These are phyloP conservation scores for Liolophura sinensis DNA, from an alignment of 1,140 invertebrate species.

Conservation along the genomic window DNA sequence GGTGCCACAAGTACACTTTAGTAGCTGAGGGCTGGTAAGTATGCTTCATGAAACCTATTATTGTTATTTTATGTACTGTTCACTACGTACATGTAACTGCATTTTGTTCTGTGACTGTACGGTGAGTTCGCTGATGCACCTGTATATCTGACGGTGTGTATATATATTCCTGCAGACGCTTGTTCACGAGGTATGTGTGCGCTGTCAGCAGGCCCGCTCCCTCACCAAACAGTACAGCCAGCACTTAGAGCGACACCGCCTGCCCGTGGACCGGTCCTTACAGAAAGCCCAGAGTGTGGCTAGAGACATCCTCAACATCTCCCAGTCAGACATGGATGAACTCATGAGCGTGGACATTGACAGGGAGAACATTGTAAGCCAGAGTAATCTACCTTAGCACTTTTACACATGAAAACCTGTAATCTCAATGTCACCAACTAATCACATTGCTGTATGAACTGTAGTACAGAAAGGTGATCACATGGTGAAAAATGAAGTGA, in stretches of 20 bases:
- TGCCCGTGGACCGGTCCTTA: slow-evolving; percentile 31
- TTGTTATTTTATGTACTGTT: no score
- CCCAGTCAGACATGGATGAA: slow-evolving; percentile 52
- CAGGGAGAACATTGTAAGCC: slow-evolving; percentile 16
- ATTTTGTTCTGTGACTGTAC: no score
- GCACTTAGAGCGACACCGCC: slow-evolving; percentile 11
- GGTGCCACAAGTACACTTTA: no score
- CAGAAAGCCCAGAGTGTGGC: slow-evolving; percentile 45
- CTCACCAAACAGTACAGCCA: slow-evolving; percentile 21
- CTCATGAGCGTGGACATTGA: slow-evolving; percentile 53
- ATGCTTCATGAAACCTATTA: no score
- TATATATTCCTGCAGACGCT: slow-evolving; percentile 33
- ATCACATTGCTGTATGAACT: no score
- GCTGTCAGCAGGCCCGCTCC: slow-evolving; percentile 28
- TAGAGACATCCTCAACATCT: slow-evolving; percentile 49
- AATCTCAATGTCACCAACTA: no score
- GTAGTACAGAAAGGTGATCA: no score
- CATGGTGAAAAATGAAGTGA: no score
- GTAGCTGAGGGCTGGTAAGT: no score
- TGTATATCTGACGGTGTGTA: not conserved
- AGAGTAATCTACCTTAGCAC: not conserved
- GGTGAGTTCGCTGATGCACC: not conserved
- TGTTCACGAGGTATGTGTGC: slow-evolving; percentile 33
- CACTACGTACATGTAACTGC: no score
- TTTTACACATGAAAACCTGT: no score